Base-by-base conservation (phyloP, 2,113 vertebrate species). In the Oncorhynchus mykiss region DNA sequence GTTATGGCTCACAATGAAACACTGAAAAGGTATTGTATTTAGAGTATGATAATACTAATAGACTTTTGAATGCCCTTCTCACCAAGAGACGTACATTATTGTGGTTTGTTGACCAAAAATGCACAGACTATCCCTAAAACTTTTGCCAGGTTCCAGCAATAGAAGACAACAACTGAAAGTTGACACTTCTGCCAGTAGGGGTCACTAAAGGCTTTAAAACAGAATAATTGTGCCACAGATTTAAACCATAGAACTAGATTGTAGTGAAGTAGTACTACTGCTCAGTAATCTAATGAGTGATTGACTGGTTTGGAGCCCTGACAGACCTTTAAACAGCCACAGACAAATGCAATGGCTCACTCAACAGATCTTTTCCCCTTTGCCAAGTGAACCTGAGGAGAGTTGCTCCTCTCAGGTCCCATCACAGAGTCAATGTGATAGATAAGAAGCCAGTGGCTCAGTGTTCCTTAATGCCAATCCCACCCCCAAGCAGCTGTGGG, bases 311-410 rank as follows among this genome's bases (percentile, higher is more conserved):
- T 22, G 13, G 68, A 51, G 3, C 73, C 66, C 14, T 14, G 25
- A 22, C 65, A 67, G 22, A 29, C 1, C 2, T 84, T 85, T 82
- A 79, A 88, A 86, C 94, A 92, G 82, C 91, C 90, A 89, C 86
- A 91, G 91, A 92, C 92, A 92, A 90, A 84, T 5, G 3, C 60
- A 68, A 82, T 76, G 75, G 71, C 80, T 29, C 78, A 72, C 82
- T 60, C 25, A 68, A 81, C 90, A 77, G 75, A 74, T 79, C 83
- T 86, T 80, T 75, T 83, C 82, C 90, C 87, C 84, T 76, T 78
- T 79, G 90, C 81, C 84, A 87, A 73, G 73, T 49, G 0, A 1
- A 84, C 70, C 86, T 86, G 78, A 88, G 82, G 72, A 25, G 51
- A 81, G 82, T 75, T 59, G 76, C 76, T 68, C 68, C 48, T 68